Evolutionary conservation across 2,797 vertebrate genomes (phyloP).

Genomic region (Oryzias sinensis): DNA sequence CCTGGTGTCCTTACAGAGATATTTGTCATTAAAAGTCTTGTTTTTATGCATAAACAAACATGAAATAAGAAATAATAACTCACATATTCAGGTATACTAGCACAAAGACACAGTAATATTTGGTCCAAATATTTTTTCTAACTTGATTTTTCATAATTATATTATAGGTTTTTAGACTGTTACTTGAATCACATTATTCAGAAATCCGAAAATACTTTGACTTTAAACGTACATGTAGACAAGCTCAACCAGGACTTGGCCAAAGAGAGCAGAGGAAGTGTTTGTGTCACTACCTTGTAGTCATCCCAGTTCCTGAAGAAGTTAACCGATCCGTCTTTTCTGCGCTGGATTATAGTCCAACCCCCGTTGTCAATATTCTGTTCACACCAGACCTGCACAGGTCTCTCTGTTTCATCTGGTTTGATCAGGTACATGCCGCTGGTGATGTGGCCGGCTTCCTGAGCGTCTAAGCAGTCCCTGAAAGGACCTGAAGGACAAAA

Average conservation of each 20-base stretch:
- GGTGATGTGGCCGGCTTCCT: constrained; percentile 85
- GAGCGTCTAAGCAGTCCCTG: constrained; percentile 91
- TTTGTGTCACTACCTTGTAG: constrained; percentile 87
- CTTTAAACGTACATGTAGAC: too few species aligned
- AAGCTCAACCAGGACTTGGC: background rate
- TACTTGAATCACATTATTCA: too few species aligned
- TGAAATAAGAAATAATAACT: too few species aligned
- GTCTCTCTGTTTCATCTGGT: constrained; percentile 82
- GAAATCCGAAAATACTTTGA: too few species aligned
- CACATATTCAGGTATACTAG: too few species aligned
- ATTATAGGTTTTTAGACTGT: too few species aligned
- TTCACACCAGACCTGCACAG: constrained; percentile 92
- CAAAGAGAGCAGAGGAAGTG: constrained; percentile 9
- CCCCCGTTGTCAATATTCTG: constrained; percentile 93
- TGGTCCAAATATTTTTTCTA: too few species aligned
- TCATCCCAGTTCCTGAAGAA: constrained; percentile 98
- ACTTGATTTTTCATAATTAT: too few species aligned
- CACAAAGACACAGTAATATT: too few species aligned
- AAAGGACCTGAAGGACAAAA: constrained; percentile 83
- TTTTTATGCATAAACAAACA: too few species aligned
- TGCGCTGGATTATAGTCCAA: constrained; percentile 95
- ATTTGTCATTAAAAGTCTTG: too few species aligned
- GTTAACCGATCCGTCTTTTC: constrained; percentile 93
- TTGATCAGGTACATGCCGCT: constrained; percentile 94
- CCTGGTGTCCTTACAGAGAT: too few species aligned